Evolutionary conservation across 2,113 vertebrate genomes (phyloP), one percentile per base, ranked within the genome.

Genomic region (Engystomops pustulosus): DNA sequence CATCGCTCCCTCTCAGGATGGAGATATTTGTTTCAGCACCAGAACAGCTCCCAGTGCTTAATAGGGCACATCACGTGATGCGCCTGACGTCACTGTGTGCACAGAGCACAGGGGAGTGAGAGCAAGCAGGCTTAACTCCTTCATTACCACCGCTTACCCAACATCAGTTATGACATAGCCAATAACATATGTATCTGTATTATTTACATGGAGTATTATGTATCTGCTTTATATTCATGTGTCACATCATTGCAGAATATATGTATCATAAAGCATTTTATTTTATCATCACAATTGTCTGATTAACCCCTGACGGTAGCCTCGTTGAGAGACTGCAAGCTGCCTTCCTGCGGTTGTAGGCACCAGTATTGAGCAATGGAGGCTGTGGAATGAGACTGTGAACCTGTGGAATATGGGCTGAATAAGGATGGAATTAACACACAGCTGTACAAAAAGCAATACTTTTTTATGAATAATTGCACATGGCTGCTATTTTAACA

Each of bases 11-110:
- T 75, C 72, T 23, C 75, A 58, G 27, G 60, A 70, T 79, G 69
- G 55, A 38, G 34, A 49, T 36, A 80, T 45, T 18, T 51, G 80
- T 86, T 81, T 83, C 84, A 83, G 82, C 80, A 79, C 62, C 55
- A 68, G 83, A 69, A 85, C 82, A 85, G 82, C 83, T 85, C 86
- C 86, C 62, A 34, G 12, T 47, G 51, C 83, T 85, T 86, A 86
- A 86, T 85, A 84, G 78, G 55, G 86, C 77, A 27, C 49, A 18
- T 49, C 79, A 85, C 38, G 68, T 80, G 83, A 68, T 44, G 25
- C 47, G 1, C 34, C 58, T 60, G 74, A 83, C 86, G 77, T 86
- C 81, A 86, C 82, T 30, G 77, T 55, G 80, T 86, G 82, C 58
- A 68, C 14, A 53, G 44, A 51, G 34, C 58, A 27, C 60, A 12